Evolutionary conservation across 1,140 invertebrate species (phyloP), one percentile per base, ranked within the genome.

Genomic region (Hyles euphorbiae): DNA sequence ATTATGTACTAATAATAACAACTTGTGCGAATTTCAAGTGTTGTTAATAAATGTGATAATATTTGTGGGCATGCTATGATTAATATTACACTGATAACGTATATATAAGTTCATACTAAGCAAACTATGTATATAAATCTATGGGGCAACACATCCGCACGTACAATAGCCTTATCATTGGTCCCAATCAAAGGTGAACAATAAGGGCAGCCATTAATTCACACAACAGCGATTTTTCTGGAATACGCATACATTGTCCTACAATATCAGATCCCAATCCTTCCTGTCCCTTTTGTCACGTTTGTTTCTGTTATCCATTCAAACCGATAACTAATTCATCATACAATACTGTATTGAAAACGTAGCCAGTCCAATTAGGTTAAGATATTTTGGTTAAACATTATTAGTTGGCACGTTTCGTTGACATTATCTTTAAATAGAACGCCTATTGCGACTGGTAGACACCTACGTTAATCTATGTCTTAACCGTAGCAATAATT

Each of bases 321-420:
- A 34, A 45, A 46, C n/a, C 5, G 43, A 11, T 47, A 34, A 55
- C 11, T 34, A 56, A n/a, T n/a, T 48, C 5, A 34, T 22, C 53
- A 54, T 44, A 64, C 53, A 56, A 9, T 50, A 34, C 46, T 47
- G 55, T 34, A 40, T 40, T 36, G 47, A 52, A 22, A 51, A 22
- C 44, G 57, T 56, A 46, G 49, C 12, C 56, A 53, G n/a, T 71
- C 56, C 63, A 74, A 66, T 56, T 76, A 72, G 70, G 72, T 74
- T 77, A 73, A 67, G 65, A 77, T 72, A 73, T 73, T 78, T 70
- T 67, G 59, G 73, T 74, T 75, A 74, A 72, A 51, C 63, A 64
- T 52, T 63, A 67, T 63, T 60, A 77, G 70, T 81, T 83, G 80
- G 80, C 80, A 83, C 76, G 76, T 72, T 68, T 58, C 78, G 73